phyloP scores from a whole-genome alignment of 2,797 vertebrate genomes.

The Glyptemys insculpta region DNA sequence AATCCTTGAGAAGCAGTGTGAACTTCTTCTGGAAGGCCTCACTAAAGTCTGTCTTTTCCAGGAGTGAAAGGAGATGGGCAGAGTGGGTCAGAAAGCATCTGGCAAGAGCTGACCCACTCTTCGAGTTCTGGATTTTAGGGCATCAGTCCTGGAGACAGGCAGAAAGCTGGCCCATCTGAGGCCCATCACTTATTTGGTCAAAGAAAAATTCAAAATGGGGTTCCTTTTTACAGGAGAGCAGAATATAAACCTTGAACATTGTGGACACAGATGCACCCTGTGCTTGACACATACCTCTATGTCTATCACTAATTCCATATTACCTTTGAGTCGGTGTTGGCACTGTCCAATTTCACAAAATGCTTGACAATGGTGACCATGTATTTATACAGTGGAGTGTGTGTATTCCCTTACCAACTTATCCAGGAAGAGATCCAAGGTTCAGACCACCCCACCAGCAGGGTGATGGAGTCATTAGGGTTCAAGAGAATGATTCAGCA shows the following conservation, averaged over 20 bases:
- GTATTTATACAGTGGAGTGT: background rate
- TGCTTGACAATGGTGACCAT: background rate
- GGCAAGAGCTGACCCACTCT: background rate
- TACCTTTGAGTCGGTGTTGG: background rate
- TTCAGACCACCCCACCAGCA: background rate
- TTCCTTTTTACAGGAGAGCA: background rate
- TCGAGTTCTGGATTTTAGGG: background rate
- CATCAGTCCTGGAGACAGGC: accelerated
- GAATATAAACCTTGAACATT: background rate
- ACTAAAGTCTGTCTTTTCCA: background rate
- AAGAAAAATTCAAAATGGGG: background rate
- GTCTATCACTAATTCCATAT: background rate
- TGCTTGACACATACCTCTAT: background rate
- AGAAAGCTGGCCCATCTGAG: background rate
- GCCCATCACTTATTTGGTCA: background rate
- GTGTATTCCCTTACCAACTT: accelerated
- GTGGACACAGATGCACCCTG: background rate
- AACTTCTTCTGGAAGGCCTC: background rate
- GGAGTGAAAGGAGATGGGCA: background rate
- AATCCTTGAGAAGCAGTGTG: background rate
- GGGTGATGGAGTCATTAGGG: background rate
- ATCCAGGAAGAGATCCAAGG: background rate
- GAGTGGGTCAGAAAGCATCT: background rate
- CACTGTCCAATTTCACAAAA: background rate
- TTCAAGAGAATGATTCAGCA: background rate